Evolutionary conservation across 1,140 invertebrate genomes (phyloP), one percentile per base, ranked within the genome.

Genomic region (Lanistes nyassanus): DNA sequence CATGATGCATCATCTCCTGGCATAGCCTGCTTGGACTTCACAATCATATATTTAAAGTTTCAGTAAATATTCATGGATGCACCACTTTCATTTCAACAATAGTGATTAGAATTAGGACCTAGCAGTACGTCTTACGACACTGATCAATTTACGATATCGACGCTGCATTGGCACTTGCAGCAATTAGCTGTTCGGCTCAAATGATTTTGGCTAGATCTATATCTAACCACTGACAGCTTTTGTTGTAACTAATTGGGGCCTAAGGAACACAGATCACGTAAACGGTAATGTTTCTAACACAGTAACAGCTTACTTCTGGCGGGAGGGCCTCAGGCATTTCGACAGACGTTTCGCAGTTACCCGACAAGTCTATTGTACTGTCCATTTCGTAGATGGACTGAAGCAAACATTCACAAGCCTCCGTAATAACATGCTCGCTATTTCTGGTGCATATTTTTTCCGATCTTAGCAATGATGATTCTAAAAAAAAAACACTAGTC

Each of bases 241-340:
- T 31, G 29, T 64, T 31, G n/a, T n/a, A 31, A 34, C 34, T 29
- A 3, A 34, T 64, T 26, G 29, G 62, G 16, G 19, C 21, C n/a
- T n/a, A n/a, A n/a, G 34, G 3, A 64, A 21, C 36, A 64, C 29
- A 34, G 29, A 21, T 29, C 34, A 42, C n/a, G 3, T 9, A 65
- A 65, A 26, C 23, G 13, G 19, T 26, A 65, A 65, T 29, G 21
- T 65, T 29, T 29, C 13, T 31, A 26, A 29, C 42, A 23, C 9
- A 9, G 19, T 67, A 21, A 67, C 29, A 31, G 6, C 39, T 56
- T 70, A 70, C 68, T 55, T 70, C 68, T 23, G 68, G 68, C 11
- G 53, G 68, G n/a, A 70, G 56, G 34, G 68, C 36, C 56, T 70
- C 68, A 13, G 68, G 68, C 51, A 70, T 31, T 51, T 70, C 68